A percentile compares a stretch with the other conserved stretches of the same genome.
phyloP scores from a whole-genome alignment of 2,797 vertebrate genomes.

The Leptodactylus fallax region DNA sequence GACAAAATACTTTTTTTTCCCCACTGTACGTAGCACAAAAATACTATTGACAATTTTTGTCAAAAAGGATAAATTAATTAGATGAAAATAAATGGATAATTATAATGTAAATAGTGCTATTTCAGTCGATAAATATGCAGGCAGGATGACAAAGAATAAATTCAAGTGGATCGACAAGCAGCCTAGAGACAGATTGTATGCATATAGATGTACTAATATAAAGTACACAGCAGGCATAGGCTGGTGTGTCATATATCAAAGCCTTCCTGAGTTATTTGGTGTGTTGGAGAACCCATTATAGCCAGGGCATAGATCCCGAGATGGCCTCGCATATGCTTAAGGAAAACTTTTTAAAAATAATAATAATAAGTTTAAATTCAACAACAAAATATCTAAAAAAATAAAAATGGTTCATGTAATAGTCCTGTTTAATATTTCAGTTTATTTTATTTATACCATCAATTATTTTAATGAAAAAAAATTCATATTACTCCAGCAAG shows the following conservation, averaged over 20 bases:
- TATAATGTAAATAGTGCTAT: not conserved
- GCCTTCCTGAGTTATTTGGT: not conserved
- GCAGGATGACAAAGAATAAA: constrained; percentile 10
- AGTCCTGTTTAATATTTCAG: too few relatives aligned
- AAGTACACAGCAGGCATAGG: not conserved
- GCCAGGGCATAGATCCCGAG: not conserved
- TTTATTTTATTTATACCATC: too few relatives aligned
- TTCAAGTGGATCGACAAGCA: constrained; percentile 10
- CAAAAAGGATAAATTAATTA: not conserved
- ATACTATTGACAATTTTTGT: not conserved
- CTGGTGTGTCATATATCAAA: constrained; percentile 25
- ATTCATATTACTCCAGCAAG: too few relatives aligned
- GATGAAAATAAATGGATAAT: not conserved
- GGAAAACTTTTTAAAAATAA: not conserved
- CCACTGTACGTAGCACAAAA: not conserved
- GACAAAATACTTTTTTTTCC: too few relatives aligned
- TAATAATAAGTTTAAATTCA: not conserved
- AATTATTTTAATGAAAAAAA: too few relatives aligned
- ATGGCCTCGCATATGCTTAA: not conserved
- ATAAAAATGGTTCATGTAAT: not conserved
- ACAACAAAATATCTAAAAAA: not conserved
- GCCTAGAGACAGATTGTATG: constrained; percentile 10
- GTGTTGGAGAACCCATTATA: not conserved
- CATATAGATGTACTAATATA: constrained; percentile 21
- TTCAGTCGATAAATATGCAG: not conserved